Percentiles rank a stretch among this genome's conserved stretches.
Evolutionary conservation across 2,888 invertebrate genomes (phyloP).

Genomic region (Argyra leucocephala): DNA sequence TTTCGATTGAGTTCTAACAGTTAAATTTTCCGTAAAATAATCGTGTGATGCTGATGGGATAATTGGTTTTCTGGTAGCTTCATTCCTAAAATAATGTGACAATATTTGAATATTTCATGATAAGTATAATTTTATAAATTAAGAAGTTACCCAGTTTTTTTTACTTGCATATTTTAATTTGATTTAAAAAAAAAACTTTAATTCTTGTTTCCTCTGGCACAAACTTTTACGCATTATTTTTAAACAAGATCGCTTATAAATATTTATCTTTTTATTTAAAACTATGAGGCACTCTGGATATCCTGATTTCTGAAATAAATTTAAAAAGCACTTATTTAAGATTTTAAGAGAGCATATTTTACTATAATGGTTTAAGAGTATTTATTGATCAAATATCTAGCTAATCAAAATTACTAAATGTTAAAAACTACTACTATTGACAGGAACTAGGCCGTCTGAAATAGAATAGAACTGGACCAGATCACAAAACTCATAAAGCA

Average conservation of each 20-base stretch:
- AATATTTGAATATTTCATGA: constrained; percentile 1
- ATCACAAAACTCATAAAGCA: too few species aligned
- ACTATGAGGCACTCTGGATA: neutral
- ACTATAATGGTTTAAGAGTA: too few species aligned
- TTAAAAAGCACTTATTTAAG: too few species aligned
- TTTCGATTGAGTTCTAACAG: constrained; percentile 51
- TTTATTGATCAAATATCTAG: too few species aligned
- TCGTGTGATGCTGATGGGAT: constrained; percentile 24
- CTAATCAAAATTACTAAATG: too few species aligned
- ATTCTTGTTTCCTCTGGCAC: constrained; percentile 47
- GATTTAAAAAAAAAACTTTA: constrained; percentile 85
- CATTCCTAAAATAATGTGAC: constrained; percentile 29
- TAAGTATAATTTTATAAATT: constrained; percentile 12
- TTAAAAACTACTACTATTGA: too few species aligned
- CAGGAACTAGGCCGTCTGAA: too few species aligned
- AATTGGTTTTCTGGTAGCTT: constrained; percentile 38
- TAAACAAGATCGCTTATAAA: neutral
- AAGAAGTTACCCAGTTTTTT: constrained; percentile 66
- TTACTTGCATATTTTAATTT: constrained; percentile 82
- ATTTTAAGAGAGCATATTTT: too few species aligned
- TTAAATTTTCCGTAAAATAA: constrained; percentile 45
- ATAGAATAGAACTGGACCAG: too few species aligned
- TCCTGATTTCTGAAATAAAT: neutral
- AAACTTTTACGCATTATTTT: neutral
- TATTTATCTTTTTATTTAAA: neutral